Conservation (phyloP, 2,888 invertebrate species). For the Branchipolynoe longqiensis region DNA sequence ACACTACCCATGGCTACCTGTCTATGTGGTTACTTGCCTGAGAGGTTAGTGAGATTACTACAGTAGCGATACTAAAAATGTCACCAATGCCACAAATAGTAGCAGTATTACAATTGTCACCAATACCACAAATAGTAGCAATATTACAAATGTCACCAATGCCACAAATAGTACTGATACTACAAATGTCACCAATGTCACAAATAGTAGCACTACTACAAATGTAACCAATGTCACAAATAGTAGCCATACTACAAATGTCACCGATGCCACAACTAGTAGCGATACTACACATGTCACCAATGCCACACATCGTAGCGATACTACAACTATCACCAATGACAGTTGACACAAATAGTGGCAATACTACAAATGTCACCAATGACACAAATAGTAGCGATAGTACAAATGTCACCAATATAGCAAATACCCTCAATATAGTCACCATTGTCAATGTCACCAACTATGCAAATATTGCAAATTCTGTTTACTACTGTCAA, state of each 20-base stretch:
- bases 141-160: neutral
- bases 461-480: too few species aligned
- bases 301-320: neutral
- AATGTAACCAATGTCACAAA: neutral
- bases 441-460: too few species aligned
- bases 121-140: neutral
- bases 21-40: too few species aligned
- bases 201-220: neutral
- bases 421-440: too few species aligned
- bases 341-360: neutral
- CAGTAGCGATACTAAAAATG: too few species aligned
- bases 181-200: neutral
- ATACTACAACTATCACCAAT: neutral
- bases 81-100: neutral
- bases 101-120: neutral
- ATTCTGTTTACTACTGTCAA: too few species aligned
- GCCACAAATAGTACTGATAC: neutral
- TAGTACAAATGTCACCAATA: too few species aligned
- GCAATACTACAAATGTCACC: neutral
- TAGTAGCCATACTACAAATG: neutral
- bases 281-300: too few species aligned
- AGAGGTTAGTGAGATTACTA: too few species aligned
- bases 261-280: neutral
- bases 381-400: neutral
- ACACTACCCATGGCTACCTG: too few species aligned